Percentiles rank a stretch among this genome's conserved stretches.
phyloP scores from a whole-genome alignment of 2,888 invertebrate species.

The Acanthosoma haemorrhoidale region DNA sequence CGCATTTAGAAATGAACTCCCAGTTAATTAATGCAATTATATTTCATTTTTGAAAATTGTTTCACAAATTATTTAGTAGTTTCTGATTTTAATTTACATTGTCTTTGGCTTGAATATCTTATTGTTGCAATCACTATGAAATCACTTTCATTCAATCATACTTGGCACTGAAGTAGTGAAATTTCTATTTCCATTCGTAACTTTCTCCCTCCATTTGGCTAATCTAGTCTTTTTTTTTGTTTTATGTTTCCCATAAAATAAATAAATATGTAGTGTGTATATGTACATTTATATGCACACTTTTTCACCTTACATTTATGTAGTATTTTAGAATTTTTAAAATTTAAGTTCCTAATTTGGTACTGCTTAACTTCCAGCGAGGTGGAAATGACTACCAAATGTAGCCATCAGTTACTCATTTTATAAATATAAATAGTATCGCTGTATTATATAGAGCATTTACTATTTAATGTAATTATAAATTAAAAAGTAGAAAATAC shows the following conservation, averaged over 20 bases:
- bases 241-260: not conserved
- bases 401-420: constrained; percentile 10
- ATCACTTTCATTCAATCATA: not conserved
- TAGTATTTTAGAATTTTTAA: not conserved
- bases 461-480: constrained; percentile 6
- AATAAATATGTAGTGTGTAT: not conserved
- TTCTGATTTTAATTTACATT: no score
- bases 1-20: no score
- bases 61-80: no score
- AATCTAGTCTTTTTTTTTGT: constrained; percentile 23
- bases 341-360: constrained; percentile 20
- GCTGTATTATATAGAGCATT: constrained; percentile 16
- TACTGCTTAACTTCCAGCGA: not conserved
- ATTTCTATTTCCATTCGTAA: constrained; percentile 18
- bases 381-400: constrained; percentile 16
- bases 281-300: not conserved
- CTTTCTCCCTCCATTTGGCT: constrained; percentile 25
- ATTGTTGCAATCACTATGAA: not conserved
- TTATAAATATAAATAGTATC: not conserved
- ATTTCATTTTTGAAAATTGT: no score
- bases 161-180: constrained; percentile 4
- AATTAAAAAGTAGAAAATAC: constrained; percentile 19
- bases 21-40: no score
- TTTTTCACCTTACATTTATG: not conserved
- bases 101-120: no score